These are phyloP conservation scores for Hozukius guyotensis DNA, from an alignment of 2,797 vertebrate species.

Conservation along the genomic window DNA sequence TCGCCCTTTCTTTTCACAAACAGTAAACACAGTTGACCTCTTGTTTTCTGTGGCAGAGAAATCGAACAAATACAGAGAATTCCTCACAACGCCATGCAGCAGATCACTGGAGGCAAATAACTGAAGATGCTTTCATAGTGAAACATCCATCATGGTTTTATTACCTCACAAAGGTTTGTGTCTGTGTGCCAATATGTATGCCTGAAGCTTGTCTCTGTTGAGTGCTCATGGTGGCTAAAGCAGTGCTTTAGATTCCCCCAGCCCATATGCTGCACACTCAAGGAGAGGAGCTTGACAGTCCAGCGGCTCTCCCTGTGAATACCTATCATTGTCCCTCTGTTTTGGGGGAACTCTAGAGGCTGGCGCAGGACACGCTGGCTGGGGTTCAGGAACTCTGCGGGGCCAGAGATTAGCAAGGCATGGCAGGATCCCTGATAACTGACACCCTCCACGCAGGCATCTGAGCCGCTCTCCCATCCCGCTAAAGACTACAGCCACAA, in stretches of 20 bases:
- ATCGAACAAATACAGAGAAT: not conserved
- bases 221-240: constrained; percentile 16
- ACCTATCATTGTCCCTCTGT: constrained; percentile 76
- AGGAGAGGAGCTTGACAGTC: constrained; percentile 69
- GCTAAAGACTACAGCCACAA: constrained; percentile 79
- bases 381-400: constrained; percentile 79
- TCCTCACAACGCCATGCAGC: not conserved
- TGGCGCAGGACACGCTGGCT: constrained; percentile 73
- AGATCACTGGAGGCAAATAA: constrained; percentile 1
- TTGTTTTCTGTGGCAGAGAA: not conserved
- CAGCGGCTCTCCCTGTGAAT: constrained; percentile 76
- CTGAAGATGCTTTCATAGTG: not conserved
- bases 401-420: constrained; percentile 84
- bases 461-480: constrained; percentile 71
- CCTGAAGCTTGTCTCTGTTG: constrained; percentile 31
- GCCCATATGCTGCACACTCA: constrained; percentile 62
- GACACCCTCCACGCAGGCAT: constrained; percentile 81
- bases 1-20: not conserved
- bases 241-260: constrained; percentile 34
- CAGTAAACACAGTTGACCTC: not conserved
- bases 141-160: constrained; percentile 24
- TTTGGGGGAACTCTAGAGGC: constrained; percentile 72
- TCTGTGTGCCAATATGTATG: constrained; percentile 16
- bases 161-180: constrained; percentile 15
- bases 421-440: constrained; percentile 82